phyloP scores from a whole-genome alignment of 2,888 invertebrate species.

The Coleophora deauratella region DNA sequence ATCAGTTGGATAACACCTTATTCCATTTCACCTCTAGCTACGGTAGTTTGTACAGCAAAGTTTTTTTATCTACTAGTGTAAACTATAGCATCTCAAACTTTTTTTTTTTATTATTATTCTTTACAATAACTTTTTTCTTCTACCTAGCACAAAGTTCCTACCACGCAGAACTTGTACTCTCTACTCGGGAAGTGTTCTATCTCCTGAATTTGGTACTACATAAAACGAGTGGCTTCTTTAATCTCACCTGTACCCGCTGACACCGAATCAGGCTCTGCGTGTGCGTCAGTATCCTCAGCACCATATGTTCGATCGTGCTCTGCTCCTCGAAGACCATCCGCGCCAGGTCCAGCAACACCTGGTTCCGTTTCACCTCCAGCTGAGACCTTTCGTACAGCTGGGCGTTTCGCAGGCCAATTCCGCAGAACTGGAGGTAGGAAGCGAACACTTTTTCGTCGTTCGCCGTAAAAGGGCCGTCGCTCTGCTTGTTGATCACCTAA shows the following conservation, averaged over 20 bases:
- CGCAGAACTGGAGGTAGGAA: constrained; percentile 96
- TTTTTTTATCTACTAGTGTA: too few species aligned
- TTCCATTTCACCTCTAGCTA: too few species aligned
- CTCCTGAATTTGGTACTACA: too few species aligned
- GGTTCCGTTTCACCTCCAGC: constrained; percentile 95
- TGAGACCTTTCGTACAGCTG: constrained; percentile 96
- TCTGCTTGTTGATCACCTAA: constrained; percentile 92
- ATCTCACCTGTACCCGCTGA: constrained; percentile 95
- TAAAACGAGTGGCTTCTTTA: too few species aligned
- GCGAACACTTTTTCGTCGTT: constrained; percentile 94
- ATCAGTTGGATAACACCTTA: too few species aligned
- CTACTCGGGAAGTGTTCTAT: too few species aligned
- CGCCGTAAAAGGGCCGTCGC: constrained; percentile 86
- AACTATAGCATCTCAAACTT: too few species aligned
- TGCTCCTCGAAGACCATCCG: constrained; percentile 98
- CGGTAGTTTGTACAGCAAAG: too few species aligned
- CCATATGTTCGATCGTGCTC: constrained; percentile 96
- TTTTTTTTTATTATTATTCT: too few species aligned
- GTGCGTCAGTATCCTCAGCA: constrained; percentile 93
- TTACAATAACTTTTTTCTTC: too few species aligned
- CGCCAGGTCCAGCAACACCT: constrained; percentile 94
- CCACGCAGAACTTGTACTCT: too few species aligned
- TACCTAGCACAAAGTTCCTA: too few species aligned
- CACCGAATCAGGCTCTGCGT: constrained; percentile 96
- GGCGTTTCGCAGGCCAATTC: constrained; percentile 96